Conservation (phyloP, 2,113 vertebrate species). For the Lagenorhynchus albirostris region DNA sequence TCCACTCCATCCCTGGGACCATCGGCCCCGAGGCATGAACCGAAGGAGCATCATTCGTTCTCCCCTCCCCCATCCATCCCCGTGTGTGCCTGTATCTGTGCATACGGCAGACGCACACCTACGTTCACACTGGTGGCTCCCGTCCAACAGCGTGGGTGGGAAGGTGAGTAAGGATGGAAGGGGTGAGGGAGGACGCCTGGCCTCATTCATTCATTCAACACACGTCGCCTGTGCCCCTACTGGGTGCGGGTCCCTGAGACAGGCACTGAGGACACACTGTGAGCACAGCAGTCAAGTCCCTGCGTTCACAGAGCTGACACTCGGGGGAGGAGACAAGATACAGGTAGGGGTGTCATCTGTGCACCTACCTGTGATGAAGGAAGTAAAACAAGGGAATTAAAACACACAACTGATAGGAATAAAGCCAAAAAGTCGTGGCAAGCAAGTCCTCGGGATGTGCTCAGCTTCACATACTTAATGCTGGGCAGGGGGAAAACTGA, state of each 20-base stretch:
- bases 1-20: neutral
- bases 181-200: fast-evolving
- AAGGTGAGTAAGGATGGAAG: neutral
- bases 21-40: neutral
- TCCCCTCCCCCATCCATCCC: fast-evolving
- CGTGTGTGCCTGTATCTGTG: too few species aligned
- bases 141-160: neutral
- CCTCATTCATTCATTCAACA: neutral
- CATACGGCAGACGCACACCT: fast-evolving
- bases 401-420: neutral
- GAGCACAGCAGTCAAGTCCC: neutral
- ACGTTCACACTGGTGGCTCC: neutral
- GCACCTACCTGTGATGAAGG: neutral
- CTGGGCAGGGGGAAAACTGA: neutral
- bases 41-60: fast-evolving
- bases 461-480: neutral
- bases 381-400: neutral
- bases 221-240: fast-evolving
- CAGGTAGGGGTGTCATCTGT: neutral
- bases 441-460: fast-evolving
- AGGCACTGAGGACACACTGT: neutral
- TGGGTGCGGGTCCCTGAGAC: neutral
- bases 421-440: fast-evolving
- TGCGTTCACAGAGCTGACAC: fast-evolving
- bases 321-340: fast-evolving